These are phyloP conservation scores for Pterocles orientalis DNA, from an alignment of 2,113 vertebrate genomes.

Conservation along the genomic window DNA sequence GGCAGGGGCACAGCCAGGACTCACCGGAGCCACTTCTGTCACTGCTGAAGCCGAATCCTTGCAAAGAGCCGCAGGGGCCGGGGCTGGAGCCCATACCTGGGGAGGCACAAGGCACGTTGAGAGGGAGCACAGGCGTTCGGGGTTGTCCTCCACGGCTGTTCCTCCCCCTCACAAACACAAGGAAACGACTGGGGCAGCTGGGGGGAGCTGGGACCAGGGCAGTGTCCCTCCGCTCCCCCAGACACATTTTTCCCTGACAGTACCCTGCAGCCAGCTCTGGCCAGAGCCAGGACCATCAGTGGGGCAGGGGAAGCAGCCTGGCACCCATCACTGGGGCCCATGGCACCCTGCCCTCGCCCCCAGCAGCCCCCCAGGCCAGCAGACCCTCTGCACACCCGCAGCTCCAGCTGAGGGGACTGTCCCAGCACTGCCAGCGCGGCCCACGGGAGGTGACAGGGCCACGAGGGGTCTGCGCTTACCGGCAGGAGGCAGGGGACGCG, in stretches of 20 bases:
- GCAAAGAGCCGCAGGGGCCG: slow-evolving; percentile 77
- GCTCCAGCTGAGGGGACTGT: fast-evolving
- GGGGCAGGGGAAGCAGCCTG: background rate
- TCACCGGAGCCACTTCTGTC: slow-evolving; percentile 75
- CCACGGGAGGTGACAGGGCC: fast-evolving
- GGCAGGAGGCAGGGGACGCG: slow-evolving; percentile 25
- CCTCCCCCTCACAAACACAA: fast-evolving
- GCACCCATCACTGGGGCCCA: fast-evolving
- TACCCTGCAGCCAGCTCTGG: background rate
- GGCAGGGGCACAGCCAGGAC: background rate
- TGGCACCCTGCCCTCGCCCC: background rate
- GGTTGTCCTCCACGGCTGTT: fast-evolving
- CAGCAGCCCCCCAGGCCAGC: background rate
- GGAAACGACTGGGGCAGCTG: fast-evolving
- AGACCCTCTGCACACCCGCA: background rate
- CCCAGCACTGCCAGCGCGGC: fast-evolving
- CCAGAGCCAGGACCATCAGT: background rate
- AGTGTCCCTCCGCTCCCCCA: background rate
- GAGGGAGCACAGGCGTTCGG: fast-evolving
- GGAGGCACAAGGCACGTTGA: background rate
- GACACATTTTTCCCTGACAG: background rate
- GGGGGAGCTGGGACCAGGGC: background rate
- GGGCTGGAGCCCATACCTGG: slow-evolving; percentile 89
- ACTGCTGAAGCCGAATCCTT: slow-evolving; percentile 90
- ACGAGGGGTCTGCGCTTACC: slow-evolving; percentile 8